These are phyloP conservation scores for Heliconius nattereri DNA, from an alignment of 1,140 invertebrate species.

Conservation along the genomic window DNA sequence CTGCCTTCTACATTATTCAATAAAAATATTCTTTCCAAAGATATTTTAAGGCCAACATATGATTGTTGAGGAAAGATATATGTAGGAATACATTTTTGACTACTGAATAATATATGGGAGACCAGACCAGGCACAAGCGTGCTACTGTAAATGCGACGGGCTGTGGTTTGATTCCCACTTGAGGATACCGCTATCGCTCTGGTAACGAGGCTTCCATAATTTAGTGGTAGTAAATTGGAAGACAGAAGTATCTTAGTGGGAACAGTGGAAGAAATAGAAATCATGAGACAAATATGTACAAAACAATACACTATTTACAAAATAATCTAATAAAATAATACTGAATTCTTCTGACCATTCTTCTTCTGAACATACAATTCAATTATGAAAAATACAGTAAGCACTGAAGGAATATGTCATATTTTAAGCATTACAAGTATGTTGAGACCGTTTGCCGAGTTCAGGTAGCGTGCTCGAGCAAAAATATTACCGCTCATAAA, in stretches of 20 bases:
- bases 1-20: conserved; percentile 36
- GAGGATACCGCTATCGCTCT: no score
- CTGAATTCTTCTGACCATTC: no score
- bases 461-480: conserved; percentile 36
- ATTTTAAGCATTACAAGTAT: conserved; percentile 30
- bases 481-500: conserved; percentile 47
- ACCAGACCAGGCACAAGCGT: no score
- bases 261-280: no score
- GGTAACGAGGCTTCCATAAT: no score
- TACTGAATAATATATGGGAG: neutral
- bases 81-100: neutral
- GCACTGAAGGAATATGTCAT: neutral
- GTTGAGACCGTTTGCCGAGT: conserved; percentile 37
- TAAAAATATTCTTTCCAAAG: conserved; percentile 32
- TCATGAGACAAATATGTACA: no score
- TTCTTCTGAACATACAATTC: neutral
- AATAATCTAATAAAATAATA: no score
- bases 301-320: no score
- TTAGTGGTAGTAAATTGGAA: no score
- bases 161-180: no score
- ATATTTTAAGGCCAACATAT: conserved; percentile 26
- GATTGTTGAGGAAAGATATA: neutral
- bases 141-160: no score
- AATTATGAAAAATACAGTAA: neutral
- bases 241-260: no score